Conservation (phyloP, 2,888 invertebrate species). For the Cepaea hortensis region DNA sequence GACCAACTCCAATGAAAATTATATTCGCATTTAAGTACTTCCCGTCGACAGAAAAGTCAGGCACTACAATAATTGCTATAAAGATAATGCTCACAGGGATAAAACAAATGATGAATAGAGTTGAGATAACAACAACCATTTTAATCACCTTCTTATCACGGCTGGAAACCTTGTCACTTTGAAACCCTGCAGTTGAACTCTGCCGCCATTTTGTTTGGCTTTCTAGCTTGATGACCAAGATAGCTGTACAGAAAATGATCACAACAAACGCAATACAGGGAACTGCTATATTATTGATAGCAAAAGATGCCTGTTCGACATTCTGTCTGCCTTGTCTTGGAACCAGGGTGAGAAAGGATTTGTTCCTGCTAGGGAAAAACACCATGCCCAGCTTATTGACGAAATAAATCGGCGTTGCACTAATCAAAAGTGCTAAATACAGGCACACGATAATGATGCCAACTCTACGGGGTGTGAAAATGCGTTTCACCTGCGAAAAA, state of each 20-base stretch:
- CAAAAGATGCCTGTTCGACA: not conserved
- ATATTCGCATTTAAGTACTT: not conserved
- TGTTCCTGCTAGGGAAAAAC: not conserved
- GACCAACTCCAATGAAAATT: not conserved
- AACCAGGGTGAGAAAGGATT: not conserved
- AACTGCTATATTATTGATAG: not conserved
- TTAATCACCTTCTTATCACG: too few relatives aligned
- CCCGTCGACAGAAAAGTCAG: not conserved
- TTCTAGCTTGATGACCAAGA: not conserved
- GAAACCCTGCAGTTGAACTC: too few relatives aligned
- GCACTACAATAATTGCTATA: not conserved
- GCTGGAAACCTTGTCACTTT: too few relatives aligned
- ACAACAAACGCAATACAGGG: not conserved
- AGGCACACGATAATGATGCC: constrained; percentile 6
- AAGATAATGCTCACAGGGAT: not conserved
- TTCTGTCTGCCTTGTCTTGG: not conserved
- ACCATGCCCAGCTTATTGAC: too few relatives aligned
- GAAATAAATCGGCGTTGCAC: not conserved
- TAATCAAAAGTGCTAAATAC: not conserved
- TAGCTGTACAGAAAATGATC: not conserved
- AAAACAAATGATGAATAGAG: too few relatives aligned
- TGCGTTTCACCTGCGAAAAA: not conserved
- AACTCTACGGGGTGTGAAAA: constrained; percentile 5
- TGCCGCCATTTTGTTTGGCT: not conserved
- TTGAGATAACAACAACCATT: too few relatives aligned